phyloP scores from a whole-genome alignment of 1,140 invertebrate genomes.

The Ceratoteleas bidentatus region DNA sequence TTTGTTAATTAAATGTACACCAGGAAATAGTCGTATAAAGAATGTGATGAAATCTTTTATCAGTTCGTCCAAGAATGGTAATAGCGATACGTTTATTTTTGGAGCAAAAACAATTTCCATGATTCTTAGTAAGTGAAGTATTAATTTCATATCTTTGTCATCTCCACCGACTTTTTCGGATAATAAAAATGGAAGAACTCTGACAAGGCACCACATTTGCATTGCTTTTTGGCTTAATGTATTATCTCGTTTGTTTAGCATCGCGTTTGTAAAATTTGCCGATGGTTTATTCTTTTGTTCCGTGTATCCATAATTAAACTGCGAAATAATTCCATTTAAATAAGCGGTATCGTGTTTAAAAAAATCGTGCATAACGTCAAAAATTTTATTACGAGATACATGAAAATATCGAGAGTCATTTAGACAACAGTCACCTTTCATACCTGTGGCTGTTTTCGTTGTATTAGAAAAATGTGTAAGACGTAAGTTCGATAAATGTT shows the following conservation, averaged over 20 bases:
- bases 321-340: conserved; percentile 26
- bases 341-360: conserved; percentile 28
- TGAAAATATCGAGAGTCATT: conserved; percentile 56
- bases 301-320: conserved; percentile 38
- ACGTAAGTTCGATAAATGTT: neutral
- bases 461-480: conserved; percentile 3
- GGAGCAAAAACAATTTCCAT: conserved; percentile 52
- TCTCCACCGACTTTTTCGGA: conserved; percentile 34
- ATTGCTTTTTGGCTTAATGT: conserved; percentile 56
- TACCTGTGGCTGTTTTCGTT: conserved; percentile 30
- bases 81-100: conserved; percentile 11
- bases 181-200: conserved; percentile 55
- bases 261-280: conserved; percentile 18
- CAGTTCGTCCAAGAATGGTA: conserved; percentile 27
- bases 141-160: conserved; percentile 34
- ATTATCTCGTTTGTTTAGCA: conserved; percentile 22
- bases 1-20: conserved; percentile 32
- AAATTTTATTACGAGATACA: conserved; percentile 52
- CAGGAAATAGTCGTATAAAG: conserved; percentile 13
- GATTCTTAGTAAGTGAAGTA: conserved; percentile 31
- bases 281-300: conserved; percentile 40
- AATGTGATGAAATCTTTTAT: conserved; percentile 16
- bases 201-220: conserved; percentile 59
- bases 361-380: conserved; percentile 59
- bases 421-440: conserved; percentile 49